Percentiles rank a stretch among this genome's conserved stretches.
Evolutionary conservation across 2,797 vertebrate species (phyloP).

Genomic region (Pangasius larnaudii): DNA sequence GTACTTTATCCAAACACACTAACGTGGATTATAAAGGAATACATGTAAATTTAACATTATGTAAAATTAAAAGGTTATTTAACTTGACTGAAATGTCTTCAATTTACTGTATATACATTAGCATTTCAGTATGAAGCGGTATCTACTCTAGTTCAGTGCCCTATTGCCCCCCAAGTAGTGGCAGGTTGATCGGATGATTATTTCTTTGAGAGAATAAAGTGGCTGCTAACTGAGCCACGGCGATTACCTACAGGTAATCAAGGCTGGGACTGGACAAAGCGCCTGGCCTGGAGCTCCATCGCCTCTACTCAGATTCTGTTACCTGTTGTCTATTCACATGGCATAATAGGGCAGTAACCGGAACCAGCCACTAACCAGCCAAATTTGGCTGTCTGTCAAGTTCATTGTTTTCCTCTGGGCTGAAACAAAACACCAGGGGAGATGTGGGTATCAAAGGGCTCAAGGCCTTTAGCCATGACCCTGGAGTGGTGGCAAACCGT

Average conservation of each 20-base stretch:
- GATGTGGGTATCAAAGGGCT: constrained; percentile 76
- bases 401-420: constrained; percentile 89
- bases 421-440: constrained; percentile 79
- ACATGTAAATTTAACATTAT: neutral
- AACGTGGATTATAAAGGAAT: constrained; percentile 68
- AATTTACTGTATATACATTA: neutral
- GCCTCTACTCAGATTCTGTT: constrained; percentile 85
- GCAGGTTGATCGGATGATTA: constrained; percentile 85
- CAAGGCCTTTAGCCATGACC: constrained; percentile 71
- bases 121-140: constrained; percentile 35
- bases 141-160: constrained; percentile 76
- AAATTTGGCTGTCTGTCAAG: constrained; percentile 93
- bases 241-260: constrained; percentile 81
- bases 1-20: constrained; percentile 54
- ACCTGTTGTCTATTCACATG: constrained; percentile 85
- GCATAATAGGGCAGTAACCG: constrained; percentile 86
- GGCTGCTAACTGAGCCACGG: constrained; percentile 85
- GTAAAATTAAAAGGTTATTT: neutral
- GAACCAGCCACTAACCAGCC: constrained; percentile 85
- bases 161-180: constrained; percentile 66
- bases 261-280: constrained; percentile 80
- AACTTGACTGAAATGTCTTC: neutral
- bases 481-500: constrained; percentile 69
- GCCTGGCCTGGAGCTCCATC: constrained; percentile 59
- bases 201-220: constrained; percentile 82